Evolutionary conservation across 2,113 vertebrate genomes (phyloP).

Genomic region (Aspidoscelis tigris): DNA sequence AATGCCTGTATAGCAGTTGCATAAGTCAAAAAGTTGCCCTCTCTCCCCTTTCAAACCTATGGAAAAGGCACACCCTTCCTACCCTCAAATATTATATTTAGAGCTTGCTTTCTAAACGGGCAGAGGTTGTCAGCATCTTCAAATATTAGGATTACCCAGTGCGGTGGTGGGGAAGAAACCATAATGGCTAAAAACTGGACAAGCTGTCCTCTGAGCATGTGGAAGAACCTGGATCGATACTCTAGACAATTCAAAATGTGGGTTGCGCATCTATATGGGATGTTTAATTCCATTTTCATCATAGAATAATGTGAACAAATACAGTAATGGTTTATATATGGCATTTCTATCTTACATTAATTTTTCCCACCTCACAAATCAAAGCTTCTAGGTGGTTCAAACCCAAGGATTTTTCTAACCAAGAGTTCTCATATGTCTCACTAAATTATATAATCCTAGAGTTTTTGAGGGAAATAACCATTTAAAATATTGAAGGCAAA

Average conservation of each 20-base stretch:
- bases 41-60: too few species aligned
- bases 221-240: background rate
- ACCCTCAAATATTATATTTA: too few species aligned
- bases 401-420: background rate
- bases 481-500: too few species aligned
- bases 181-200: background rate
- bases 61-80: too few species aligned
- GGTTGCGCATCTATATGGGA: background rate
- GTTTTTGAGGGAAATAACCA: background rate
- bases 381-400: background rate
- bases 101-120: background rate
- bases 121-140: background rate
- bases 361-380: background rate
- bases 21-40: too few species aligned
- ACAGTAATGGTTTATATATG: too few species aligned
- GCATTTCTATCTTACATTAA: too few species aligned
- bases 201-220: too few species aligned
- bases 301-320: background rate
- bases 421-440: background rate
- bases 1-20: too few species aligned
- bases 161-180: background rate
- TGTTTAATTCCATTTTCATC: background rate
- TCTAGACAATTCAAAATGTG: background rate
- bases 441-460: background rate
- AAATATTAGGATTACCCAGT: background rate